Percentiles rank a stretch among this genome's conserved stretches.
These are phyloP conservation scores for Machaerirhynchus nigripectus DNA, from an alignment of 2,113 vertebrate genomes.

Conservation along the genomic window DNA sequence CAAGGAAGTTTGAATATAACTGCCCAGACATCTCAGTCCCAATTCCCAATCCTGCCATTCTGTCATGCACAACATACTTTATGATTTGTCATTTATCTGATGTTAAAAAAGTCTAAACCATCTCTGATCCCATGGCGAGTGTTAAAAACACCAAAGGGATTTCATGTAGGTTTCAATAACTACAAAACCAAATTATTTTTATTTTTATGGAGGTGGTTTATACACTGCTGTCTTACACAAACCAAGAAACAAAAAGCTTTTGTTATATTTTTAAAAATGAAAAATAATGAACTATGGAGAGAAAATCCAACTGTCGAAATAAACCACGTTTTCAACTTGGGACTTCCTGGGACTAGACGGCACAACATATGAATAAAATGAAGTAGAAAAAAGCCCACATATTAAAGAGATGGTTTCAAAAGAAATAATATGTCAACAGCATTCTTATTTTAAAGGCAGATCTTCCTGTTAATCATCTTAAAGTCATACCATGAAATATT, in stretches of 20 bases:
- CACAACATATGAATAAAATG: not conserved
- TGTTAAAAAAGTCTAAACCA: not conserved
- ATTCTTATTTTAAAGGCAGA: not conserved
- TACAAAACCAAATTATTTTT: not conserved
- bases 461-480: not conserved
- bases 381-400: not conserved
- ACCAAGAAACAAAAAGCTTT: not conserved
- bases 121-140: not conserved
- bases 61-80: not conserved
- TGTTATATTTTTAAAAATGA: not conserved
- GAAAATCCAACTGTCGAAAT: not conserved
- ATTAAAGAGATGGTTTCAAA: not conserved
- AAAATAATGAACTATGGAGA: not conserved
- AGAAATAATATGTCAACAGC: not conserved
- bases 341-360: not conserved
- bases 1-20: not conserved
- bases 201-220: not conserved
- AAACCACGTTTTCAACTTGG: not conserved
- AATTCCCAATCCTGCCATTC: not conserved
- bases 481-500: not conserved
- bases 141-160: not conserved
- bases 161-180: not conserved
- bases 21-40: not conserved
- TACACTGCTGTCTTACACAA: not conserved
- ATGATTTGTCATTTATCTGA: not conserved